Conservation (phyloP, 1,140 invertebrate species). For the Drosophila azteca region DNA sequence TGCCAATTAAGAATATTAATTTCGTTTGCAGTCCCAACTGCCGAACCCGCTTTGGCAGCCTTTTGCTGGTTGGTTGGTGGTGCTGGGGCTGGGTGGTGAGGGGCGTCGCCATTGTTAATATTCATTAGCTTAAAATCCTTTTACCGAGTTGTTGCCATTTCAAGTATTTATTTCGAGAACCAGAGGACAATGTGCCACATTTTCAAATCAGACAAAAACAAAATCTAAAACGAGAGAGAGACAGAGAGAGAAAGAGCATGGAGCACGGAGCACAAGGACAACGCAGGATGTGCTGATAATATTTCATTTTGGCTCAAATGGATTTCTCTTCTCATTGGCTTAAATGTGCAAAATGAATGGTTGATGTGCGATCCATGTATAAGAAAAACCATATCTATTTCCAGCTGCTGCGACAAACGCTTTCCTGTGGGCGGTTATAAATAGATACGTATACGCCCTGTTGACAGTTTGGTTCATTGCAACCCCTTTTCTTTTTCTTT, state of each 20-base stretch:
- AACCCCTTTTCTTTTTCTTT: neutral
- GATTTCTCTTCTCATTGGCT: slow-evolving; percentile 55
- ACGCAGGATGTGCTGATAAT: slow-evolving; percentile 59
- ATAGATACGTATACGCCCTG: slow-evolving; percentile 11
- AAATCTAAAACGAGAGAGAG: neutral
- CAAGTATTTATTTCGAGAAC: neutral
- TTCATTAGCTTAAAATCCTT: slow-evolving; percentile 76
- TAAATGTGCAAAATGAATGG: slow-evolving; percentile 40
- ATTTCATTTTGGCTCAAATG: slow-evolving; percentile 64
- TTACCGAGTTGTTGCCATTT: slow-evolving; percentile 53
- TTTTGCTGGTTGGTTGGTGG: too few relatives aligned
- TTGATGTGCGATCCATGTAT: slow-evolving; percentile 2
- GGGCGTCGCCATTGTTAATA: slow-evolving; percentile 62
- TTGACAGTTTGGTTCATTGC: too few relatives aligned
- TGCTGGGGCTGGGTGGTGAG: rapidly evolving
- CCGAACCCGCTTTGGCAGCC: slow-evolving; percentile 2
- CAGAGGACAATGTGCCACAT: too few relatives aligned
- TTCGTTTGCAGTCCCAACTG: slow-evolving; percentile 55
- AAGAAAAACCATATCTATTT: neutral
- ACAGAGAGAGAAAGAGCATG: neutral
- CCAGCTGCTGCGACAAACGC: slow-evolving; percentile 9
- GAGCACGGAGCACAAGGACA: neutral
- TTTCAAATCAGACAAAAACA: neutral
- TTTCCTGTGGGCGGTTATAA: slow-evolving; percentile 41
- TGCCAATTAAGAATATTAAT: slow-evolving; percentile 80